A percentile compares a stretch with the other conserved stretches of the same genome.
Evolutionary conservation across 2,888 invertebrate species (phyloP).

Genomic region (Pseudococcus viburni): DNA sequence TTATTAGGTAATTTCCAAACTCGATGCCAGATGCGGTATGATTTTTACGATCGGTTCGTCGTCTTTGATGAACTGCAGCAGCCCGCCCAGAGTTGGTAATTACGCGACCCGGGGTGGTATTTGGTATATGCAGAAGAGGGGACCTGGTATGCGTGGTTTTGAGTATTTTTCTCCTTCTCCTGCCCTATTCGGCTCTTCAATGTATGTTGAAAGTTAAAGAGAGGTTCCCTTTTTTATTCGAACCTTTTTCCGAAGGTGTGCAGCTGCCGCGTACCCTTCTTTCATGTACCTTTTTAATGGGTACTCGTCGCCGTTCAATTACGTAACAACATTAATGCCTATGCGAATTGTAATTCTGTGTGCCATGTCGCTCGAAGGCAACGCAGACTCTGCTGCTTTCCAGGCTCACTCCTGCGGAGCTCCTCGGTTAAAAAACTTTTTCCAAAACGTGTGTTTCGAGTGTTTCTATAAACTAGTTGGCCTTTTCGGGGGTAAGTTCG

Average conservation of each 20-base stretch:
- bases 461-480: neutral
- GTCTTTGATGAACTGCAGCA: constrained; percentile 9
- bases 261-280: neutral
- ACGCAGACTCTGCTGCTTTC: neutral
- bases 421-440: neutral
- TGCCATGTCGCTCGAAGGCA: neutral
- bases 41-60: constrained; percentile 35
- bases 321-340: constrained; percentile 34
- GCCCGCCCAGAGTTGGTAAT: constrained; percentile 7
- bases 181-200: neutral
- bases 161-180: neutral
- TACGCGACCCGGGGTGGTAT: constrained; percentile 38
- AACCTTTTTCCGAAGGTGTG: constrained; percentile 45
- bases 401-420: neutral
- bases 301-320: constrained; percentile 33
- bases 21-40: constrained; percentile 32
- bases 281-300: constrained; percentile 18
- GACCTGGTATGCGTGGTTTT: constrained; percentile 13
- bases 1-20: constrained; percentile 1
- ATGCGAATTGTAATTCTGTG: constrained; percentile 2
- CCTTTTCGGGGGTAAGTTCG: neutral
- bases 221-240: constrained; percentile 14
- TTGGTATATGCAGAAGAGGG: neutral
- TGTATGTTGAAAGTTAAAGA: neutral
- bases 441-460: neutral